Evolutionary conservation across 2,888 invertebrate species (phyloP).

Genomic region (Cepaea hortensis): DNA sequence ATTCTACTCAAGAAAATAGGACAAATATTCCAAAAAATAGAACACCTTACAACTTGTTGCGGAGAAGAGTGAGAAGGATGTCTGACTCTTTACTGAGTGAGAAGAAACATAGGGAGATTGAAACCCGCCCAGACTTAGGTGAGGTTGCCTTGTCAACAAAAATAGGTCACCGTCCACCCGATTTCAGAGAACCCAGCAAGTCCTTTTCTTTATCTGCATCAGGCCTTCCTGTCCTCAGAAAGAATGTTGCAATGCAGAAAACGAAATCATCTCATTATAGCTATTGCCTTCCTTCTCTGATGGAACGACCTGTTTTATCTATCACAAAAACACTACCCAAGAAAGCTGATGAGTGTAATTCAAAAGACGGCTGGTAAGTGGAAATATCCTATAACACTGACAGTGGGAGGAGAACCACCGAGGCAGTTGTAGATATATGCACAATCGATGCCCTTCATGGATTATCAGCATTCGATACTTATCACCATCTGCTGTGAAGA

Average conservation of each 20-base stretch:
- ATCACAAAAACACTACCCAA: not conserved
- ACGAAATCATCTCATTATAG: not conserved
- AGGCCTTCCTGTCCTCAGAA: not conserved
- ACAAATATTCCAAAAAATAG: not conserved
- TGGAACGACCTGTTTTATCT: not conserved
- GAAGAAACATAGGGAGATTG: too few species aligned
- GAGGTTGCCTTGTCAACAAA: not conserved
- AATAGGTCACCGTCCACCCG: not conserved
- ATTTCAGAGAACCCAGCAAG: not conserved
- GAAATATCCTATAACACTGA: too few species aligned
- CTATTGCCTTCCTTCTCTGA: not conserved
- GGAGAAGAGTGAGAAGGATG: too few species aligned
- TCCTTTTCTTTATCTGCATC: constrained; percentile 8
- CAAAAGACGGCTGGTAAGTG: too few species aligned
- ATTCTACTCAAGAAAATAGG: too few species aligned
- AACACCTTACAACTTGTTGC: not conserved
- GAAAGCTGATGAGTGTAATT: not conserved
- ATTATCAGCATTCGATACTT: too few species aligned
- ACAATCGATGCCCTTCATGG: too few species aligned
- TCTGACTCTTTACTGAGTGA: too few species aligned
- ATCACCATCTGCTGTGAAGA: too few species aligned
- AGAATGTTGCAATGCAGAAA: not conserved
- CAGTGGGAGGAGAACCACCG: too few species aligned
- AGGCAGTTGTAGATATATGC: too few species aligned
- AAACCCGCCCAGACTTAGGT: too few species aligned